Evolutionary conservation across 64 coral and sea anemone species (phyloP).

Genomic region (Stichodactyla helianthus): DNA sequence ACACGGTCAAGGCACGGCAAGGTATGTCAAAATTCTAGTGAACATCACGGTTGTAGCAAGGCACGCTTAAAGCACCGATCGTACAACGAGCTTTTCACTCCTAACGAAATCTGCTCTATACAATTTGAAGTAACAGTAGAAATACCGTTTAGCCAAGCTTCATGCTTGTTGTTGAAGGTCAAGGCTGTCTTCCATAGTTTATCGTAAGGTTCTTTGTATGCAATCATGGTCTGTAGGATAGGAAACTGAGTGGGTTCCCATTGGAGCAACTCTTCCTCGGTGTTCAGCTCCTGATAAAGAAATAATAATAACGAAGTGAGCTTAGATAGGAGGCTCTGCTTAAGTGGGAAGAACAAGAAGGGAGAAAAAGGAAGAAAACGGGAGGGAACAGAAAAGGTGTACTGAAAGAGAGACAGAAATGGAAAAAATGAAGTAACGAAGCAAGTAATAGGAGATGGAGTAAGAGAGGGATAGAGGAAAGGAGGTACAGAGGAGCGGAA

Average conservation of each 20-base stretch:
- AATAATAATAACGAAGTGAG: background rate
- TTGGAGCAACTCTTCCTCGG: slow-evolving; percentile 84
- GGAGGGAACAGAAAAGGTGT: no score
- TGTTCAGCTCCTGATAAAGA: slow-evolving; percentile 59
- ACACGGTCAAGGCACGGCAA: no score
- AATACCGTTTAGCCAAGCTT: slow-evolving; percentile 94
- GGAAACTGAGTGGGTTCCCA: slow-evolving; percentile 96
- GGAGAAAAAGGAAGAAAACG: background rate
- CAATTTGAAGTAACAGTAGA: background rate
- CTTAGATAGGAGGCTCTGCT: background rate
- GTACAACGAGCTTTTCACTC: no score
- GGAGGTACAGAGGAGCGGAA: no score
- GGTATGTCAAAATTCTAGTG: no score
- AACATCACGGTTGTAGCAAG: no score
- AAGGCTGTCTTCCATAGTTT: slow-evolving; percentile 96
- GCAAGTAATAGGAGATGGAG: background rate
- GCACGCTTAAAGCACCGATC: no score
- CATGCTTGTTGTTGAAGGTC: slow-evolving; percentile 93
- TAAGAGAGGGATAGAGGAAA: background rate
- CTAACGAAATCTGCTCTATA: background rate
- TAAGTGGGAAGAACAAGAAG: background rate
- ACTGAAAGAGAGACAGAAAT: background rate
- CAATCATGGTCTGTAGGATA: slow-evolving; percentile 92
- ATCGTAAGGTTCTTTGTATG: slow-evolving; percentile 97
- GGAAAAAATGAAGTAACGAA: background rate